phyloP scores from a whole-genome alignment of 2,888 invertebrate species.

The Sminthurinus aureus region DNA sequence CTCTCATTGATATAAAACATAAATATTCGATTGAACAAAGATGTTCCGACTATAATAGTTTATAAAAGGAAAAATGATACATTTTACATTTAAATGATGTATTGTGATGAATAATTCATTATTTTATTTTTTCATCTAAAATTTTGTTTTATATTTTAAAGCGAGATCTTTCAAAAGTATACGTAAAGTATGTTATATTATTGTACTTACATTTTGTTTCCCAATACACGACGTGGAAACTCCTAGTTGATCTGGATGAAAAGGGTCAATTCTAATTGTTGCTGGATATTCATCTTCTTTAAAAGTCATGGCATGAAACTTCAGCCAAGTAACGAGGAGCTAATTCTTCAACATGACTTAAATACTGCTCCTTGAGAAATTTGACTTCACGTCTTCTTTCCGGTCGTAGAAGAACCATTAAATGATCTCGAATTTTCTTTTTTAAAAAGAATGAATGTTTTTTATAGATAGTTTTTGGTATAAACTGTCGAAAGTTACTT shows the following conservation, averaged over 20 bases:
- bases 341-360: slow-evolving; percentile 80
- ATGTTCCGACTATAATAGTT: slow-evolving; percentile 71
- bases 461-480: slow-evolving; percentile 80
- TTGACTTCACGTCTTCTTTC: slow-evolving; percentile 68
- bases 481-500: slow-evolving; percentile 81
- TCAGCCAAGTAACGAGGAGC: slow-evolving; percentile 84
- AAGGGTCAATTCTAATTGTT: slow-evolving; percentile 72
- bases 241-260: slow-evolving; percentile 72
- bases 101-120: neutral
- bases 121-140: neutral
- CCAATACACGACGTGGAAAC: slow-evolving; percentile 71
- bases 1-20: slow-evolving; percentile 78
- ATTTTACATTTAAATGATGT: neutral
- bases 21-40: slow-evolving; percentile 84
- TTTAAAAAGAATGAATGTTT: slow-evolving; percentile 77
- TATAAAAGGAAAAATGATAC: slow-evolving; percentile 5
- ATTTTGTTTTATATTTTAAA: neutral
- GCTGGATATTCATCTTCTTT: slow-evolving; percentile 68
- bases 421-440: slow-evolving; percentile 75
- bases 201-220: slow-evolving; percentile 70
- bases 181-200: neutral
- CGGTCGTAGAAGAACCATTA: slow-evolving; percentile 66
- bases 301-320: slow-evolving; percentile 70
- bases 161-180: neutral
- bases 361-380: slow-evolving; percentile 80